Evolutionary conservation across 2,797 vertebrate genomes (phyloP).

Genomic region (Muscicapa striata): DNA sequence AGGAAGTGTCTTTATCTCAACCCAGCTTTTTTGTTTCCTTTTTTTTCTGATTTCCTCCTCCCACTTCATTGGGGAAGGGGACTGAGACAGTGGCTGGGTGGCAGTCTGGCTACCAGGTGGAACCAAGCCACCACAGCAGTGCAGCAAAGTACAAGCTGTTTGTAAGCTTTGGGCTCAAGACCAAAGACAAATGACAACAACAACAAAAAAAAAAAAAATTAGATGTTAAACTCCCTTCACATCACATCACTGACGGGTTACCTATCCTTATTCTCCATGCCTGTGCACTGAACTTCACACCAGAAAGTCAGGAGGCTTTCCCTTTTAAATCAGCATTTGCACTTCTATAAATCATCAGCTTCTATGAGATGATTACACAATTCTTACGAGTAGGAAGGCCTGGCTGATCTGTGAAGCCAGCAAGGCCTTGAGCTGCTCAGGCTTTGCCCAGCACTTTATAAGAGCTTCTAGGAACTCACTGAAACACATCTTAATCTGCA

Average conservation of each 20-base stretch:
- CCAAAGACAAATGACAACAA: not conserved
- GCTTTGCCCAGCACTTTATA: not conserved
- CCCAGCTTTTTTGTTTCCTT: not conserved
- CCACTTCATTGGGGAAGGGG: not conserved
- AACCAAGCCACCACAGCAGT: not conserved
- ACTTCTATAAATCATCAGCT: not conserved
- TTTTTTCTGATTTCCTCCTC: not conserved
- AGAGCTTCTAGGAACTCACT: not conserved
- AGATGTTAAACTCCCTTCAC: not conserved
- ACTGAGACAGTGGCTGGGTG: not conserved
- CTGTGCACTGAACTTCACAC: not conserved
- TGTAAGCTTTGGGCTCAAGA: not conserved
- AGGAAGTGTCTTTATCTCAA: not conserved
- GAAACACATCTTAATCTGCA: not conserved
- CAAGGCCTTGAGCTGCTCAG: not conserved
- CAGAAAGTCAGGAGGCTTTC: not conserved
- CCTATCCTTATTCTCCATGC: not conserved
- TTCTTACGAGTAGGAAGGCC: not conserved
- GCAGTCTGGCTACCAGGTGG: not conserved
- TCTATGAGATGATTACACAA: not conserved
- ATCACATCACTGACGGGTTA: fast-evolving
- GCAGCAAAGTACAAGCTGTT: not conserved
- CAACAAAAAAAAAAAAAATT: not conserved
- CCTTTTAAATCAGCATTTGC: not conserved
- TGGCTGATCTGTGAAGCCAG: not conserved